Percentiles rank a stretch among this genome's conserved stretches.
Evolutionary conservation across 2,888 invertebrate genomes (phyloP).

Genomic region (Drosophila borborema): DNA sequence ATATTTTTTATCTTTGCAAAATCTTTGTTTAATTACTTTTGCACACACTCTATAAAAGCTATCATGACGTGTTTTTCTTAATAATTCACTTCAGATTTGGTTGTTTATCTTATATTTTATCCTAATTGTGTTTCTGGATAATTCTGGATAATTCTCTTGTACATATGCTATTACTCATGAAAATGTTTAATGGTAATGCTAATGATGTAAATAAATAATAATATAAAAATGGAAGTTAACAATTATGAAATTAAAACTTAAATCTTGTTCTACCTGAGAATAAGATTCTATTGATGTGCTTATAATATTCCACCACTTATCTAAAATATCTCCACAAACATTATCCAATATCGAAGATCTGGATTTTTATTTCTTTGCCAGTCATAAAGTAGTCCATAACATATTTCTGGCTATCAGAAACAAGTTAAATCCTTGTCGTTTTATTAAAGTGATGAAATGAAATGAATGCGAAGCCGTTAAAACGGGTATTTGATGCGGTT

Average conservation of each 20-base stretch:
- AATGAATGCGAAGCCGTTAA: constrained; percentile 52
- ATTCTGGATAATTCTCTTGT: not conserved
- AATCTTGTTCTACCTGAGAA: not conserved
- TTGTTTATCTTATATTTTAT: not conserved
- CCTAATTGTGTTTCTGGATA: not conserved
- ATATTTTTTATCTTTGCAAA: constrained; percentile 4
- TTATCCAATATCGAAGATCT: not conserved
- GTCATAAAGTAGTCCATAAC: constrained; percentile 4
- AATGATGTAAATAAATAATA: too few species aligned
- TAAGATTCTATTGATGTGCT: not conserved
- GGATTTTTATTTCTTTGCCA: not conserved
- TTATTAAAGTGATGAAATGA: constrained; percentile 46
- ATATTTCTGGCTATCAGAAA: constrained; percentile 10
- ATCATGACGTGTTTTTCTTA: not conserved
- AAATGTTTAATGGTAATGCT: not conserved
- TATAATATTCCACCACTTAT: not conserved
- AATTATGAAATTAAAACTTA: not conserved
- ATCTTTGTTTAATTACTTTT: not conserved
- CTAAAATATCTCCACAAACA: not conserved
- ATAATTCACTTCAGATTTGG: not conserved
- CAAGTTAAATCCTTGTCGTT: constrained; percentile 38
- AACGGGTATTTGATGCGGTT: constrained; percentile 60
- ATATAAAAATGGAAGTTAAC: not conserved
- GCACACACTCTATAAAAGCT: not conserved
- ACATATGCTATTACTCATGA: not conserved